Evolutionary conservation across 2,113 vertebrate genomes (phyloP).

Genomic region (Cacatua alba): DNA sequence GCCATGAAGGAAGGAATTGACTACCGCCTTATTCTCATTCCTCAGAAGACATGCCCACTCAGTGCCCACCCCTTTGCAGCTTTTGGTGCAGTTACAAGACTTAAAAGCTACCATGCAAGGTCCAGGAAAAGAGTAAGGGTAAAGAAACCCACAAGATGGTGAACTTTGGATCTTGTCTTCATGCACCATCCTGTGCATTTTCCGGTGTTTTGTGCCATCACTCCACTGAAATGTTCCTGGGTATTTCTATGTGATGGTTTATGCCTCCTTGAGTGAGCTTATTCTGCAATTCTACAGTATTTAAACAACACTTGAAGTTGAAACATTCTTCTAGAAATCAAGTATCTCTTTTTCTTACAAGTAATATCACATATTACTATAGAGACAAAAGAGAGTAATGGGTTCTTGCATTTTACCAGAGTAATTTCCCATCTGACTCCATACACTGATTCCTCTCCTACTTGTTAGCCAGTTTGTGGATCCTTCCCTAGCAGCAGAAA

Average conservation of each 20-base stretch:
- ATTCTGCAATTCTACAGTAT: neutral
- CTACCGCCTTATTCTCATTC: rapidly evolving
- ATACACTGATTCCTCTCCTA: neutral
- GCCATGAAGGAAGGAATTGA: neutral
- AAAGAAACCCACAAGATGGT: neutral
- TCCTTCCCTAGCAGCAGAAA: neutral
- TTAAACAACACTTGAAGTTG: neutral
- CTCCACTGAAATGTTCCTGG: neutral
- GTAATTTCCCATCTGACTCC: neutral
- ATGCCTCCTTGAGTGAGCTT: neutral
- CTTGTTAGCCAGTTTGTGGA: neutral
- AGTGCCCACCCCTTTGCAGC: neutral
- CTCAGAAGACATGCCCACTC: neutral
- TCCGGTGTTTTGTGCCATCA: neutral
- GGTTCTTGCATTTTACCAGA: neutral
- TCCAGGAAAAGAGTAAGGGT: neutral
- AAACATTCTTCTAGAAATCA: neutral
- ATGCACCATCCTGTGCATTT: neutral
- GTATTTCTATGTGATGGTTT: neutral
- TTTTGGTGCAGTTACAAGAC: neutral
- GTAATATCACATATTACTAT: neutral
- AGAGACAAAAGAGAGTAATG: neutral
- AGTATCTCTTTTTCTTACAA: neutral
- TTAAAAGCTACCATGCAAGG: neutral
- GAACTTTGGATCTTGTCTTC: neutral